Percentiles rank a stretch among this genome's conserved stretches.
Conservation (phyloP, 2,888 invertebrate species). For the Nomada ferruginata region DNA sequence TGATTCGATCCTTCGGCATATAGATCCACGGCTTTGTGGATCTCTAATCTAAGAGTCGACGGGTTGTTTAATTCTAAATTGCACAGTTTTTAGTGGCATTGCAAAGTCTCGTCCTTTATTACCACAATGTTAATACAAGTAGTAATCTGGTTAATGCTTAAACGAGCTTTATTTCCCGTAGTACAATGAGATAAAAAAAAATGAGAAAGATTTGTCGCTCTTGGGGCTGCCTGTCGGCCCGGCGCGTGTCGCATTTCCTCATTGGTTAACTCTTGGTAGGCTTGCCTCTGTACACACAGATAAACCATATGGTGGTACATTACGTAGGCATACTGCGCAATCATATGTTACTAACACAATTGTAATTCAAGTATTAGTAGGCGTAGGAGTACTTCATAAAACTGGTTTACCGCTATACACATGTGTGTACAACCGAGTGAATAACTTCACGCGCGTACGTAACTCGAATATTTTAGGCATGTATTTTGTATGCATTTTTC, state of each 20-base stretch:
- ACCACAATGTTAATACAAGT: background rate
- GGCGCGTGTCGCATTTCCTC: constrained; percentile 32
- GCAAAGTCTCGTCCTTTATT: constrained; percentile 11
- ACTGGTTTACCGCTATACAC: constrained; percentile 31
- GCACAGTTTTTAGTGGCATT: background rate
- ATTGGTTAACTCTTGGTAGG: constrained; percentile 53
- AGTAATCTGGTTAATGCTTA: constrained; percentile 27
- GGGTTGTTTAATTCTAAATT: constrained; percentile 5
- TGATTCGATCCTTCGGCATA: background rate
- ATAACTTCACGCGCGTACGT: background rate
- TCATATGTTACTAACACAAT: constrained; percentile 19
- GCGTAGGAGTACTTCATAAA: constrained; percentile 34
- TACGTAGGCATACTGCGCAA: background rate
- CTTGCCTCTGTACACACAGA: constrained; percentile 84
- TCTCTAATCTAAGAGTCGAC: background rate
- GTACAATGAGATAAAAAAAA: background rate
- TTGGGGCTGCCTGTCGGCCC: constrained; percentile 41
- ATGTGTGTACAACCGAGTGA: background rate
- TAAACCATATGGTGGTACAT: constrained; percentile 30
- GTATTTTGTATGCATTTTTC: background rate
- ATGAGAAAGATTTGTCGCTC: constrained; percentile 24
- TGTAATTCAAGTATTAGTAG: constrained; percentile 4
- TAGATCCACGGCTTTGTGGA: too few species aligned
- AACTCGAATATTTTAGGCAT: background rate
- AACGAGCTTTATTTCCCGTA: constrained; percentile 38